Evolutionary conservation across 2,113 vertebrate genomes (phyloP).

Genomic region (Myotis brandtii): DNA sequence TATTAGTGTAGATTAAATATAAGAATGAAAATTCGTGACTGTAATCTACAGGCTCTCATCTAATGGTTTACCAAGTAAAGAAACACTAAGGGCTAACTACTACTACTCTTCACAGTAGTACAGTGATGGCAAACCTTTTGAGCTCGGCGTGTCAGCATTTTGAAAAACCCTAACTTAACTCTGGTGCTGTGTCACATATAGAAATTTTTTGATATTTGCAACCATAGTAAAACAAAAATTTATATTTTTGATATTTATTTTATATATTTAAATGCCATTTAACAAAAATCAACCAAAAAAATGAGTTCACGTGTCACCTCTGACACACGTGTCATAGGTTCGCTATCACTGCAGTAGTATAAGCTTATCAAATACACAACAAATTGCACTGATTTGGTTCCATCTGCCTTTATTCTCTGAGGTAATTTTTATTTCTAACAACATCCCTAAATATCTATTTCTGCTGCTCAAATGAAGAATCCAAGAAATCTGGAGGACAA

Average conservation of each 20-base stretch:
- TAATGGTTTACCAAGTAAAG: neutral
- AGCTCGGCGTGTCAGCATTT: no score
- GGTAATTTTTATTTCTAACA: conserved; percentile 52
- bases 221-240: no score
- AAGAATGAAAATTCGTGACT: neutral
- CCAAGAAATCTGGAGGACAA: conserved; percentile 24
- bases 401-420: neutral
- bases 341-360: neutral
- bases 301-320: no score
- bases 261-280: no score
- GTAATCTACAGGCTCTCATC: neutral
- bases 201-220: no score
- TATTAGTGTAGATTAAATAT: neutral
- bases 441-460: neutral
- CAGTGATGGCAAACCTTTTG: no score
- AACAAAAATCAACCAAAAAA: no score
- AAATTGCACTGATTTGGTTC: neutral
- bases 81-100: neutral
- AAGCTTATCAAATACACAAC: neutral
- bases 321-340: no score
- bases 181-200: no score
- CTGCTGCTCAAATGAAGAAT: neutral
- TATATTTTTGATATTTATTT: no score
- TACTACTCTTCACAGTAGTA: neutral
- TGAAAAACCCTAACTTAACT: no score